phyloP scores from a whole-genome alignment of 2,797 vertebrate species.

The Acanthornis magna region DNA sequence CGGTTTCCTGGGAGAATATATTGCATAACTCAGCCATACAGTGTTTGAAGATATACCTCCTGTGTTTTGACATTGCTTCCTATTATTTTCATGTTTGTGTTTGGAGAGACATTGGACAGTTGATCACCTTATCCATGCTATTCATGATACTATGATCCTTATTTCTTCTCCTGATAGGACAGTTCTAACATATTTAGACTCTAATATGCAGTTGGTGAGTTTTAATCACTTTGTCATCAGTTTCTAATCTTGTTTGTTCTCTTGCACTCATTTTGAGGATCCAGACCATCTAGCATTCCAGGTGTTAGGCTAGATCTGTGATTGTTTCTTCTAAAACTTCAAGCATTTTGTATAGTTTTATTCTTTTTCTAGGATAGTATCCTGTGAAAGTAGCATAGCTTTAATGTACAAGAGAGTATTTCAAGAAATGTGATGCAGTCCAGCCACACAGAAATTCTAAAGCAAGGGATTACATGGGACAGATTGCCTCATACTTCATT shows the following conservation, averaged over 20 bases:
- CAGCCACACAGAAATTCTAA: background rate
- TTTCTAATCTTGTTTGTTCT: background rate
- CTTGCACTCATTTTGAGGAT: background rate
- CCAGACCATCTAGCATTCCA: background rate
- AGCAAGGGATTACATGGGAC: background rate
- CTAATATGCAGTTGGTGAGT: background rate
- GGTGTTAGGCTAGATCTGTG: background rate
- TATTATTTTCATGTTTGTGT: background rate
- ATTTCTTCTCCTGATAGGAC: background rate
- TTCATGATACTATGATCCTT: background rate
- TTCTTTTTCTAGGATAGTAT: background rate
- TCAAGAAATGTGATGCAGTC: background rate
- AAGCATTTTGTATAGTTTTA: background rate
- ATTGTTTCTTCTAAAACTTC: background rate
- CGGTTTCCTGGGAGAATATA: background rate
- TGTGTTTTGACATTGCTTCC: background rate
- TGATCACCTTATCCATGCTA: background rate
- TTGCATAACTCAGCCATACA: background rate
- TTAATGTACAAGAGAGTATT: background rate
- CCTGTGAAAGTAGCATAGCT: background rate
- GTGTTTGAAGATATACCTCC: background rate
- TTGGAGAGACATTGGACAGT: background rate
- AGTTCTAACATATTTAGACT: background rate
- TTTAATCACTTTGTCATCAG: background rate
- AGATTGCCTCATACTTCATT: background rate